These are phyloP conservation scores for Drosophila mojavensis DNA, from an alignment of 1,140 invertebrate species.

Conservation along the genomic window DNA sequence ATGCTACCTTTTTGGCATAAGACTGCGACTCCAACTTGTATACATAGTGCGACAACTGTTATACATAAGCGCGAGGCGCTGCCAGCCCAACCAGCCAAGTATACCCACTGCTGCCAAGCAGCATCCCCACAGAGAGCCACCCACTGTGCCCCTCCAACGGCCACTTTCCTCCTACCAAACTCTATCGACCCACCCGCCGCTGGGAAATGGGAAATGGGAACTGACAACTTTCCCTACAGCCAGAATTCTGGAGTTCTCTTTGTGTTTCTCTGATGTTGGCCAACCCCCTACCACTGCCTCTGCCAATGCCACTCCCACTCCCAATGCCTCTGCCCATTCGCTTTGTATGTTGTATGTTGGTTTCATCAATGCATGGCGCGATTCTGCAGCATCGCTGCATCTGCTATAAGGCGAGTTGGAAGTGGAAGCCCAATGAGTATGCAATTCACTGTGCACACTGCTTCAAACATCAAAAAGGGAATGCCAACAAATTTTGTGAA, in stretches of 20 bases:
- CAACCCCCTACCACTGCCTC: neutral
- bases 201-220: neutral
- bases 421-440: neutral
- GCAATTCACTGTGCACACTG: no score
- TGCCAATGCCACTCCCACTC: neutral
- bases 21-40: conserved; percentile 4
- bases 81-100: neutral
- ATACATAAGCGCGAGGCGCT: conserved; percentile 30
- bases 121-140: no score
- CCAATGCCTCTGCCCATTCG: neutral
- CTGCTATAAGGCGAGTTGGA: no score
- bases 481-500: no score
- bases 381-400: neutral
- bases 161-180: no score
- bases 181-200: neutral
- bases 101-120: no score
- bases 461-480: no score
- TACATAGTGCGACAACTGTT: conserved; percentile 24
- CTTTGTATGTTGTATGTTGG: no score
- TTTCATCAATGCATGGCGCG: conserved; percentile 28
- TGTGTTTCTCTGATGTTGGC: conserved; percentile 13
- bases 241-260: conserved; percentile 30
- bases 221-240: no score
- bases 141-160: no score
- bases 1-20: no score